Evolutionary conservation across 2,888 invertebrate genomes (phyloP).

Genomic region (Andrena bucephala): DNA sequence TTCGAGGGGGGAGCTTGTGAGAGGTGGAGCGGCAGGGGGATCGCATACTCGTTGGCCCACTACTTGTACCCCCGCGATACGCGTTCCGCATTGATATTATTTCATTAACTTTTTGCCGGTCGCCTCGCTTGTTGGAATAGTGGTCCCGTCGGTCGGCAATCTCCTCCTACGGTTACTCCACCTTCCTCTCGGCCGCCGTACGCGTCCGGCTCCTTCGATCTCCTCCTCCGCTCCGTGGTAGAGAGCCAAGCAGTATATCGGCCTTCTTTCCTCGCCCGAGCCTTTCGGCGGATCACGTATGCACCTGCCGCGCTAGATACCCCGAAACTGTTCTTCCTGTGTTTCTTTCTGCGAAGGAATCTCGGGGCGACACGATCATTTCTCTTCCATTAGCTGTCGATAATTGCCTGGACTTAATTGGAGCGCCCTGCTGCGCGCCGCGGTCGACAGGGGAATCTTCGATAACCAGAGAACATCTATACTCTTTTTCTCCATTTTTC

Average conservation of each 20-base stretch:
- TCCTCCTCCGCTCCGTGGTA: conserved; percentile 59
- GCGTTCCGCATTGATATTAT: conserved; percentile 84
- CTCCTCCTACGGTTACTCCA: conserved; percentile 71
- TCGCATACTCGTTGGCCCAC: conserved; percentile 80
- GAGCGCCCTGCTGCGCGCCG: conserved; percentile 47
- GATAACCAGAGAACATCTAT: conserved; percentile 10
- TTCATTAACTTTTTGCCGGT: conserved; percentile 83
- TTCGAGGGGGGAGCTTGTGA: conserved; percentile 7
- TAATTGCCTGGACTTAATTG: conserved; percentile 59
- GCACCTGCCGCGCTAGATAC: conserved; percentile 73
- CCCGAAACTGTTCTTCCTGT: conserved; percentile 65
- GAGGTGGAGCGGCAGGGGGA: conserved; percentile 48
- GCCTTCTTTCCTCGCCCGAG: conserved; percentile 66
- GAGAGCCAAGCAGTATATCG: conserved; percentile 56
- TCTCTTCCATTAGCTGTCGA: conserved; percentile 53
- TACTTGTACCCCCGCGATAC: conserved; percentile 83
- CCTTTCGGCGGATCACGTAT: conserved; percentile 66
- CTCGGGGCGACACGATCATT: conserved; percentile 48
- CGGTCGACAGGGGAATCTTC: conserved; percentile 18
- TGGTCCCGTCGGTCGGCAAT: conserved; percentile 72
- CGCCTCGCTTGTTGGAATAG: conserved; percentile 75
- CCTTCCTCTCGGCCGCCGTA: conserved; percentile 56
- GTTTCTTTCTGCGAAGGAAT: conserved; percentile 58
- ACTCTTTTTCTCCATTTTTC: background rate
- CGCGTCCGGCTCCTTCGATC: conserved; percentile 50